These are phyloP conservation scores for Meda fulgida DNA, from an alignment of 2,797 vertebrate species.

Conservation along the genomic window DNA sequence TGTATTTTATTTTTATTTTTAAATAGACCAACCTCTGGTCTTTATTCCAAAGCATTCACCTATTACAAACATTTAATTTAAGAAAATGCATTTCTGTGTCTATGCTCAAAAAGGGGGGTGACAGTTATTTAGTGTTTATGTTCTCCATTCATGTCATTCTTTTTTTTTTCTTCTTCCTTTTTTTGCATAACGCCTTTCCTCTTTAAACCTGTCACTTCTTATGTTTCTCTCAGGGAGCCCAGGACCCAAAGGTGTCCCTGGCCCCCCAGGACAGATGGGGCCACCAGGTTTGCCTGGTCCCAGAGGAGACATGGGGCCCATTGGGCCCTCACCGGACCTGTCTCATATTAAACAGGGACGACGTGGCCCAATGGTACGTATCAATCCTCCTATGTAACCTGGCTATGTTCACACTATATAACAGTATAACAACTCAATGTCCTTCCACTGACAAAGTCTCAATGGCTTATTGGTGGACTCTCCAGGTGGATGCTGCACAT, in stretches of 20 bases:
- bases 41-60: not conserved
- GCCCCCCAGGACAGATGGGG: conserved; percentile 82
- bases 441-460: not conserved
- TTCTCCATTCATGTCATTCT: not conserved
- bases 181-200: not conserved
- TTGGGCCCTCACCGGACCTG: conserved; percentile 92
- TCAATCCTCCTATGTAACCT: not conserved
- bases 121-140: not conserved
- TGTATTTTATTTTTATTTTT: no score
- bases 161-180: no score
- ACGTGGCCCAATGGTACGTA: conserved; percentile 90
- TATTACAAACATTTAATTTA: not conserved
- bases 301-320: conserved; percentile 93
- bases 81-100: not conserved
- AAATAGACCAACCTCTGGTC: not conserved
- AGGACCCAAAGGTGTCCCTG: conserved; percentile 87
- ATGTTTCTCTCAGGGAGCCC: conserved; percentile 79
- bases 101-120: not conserved
- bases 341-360: conserved; percentile 93
- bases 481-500: no score
- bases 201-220: not conserved
- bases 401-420: not conserved
- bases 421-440: not conserved
- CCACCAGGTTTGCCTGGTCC: conserved; percentile 88
- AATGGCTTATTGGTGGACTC: no score